Percentiles rank a stretch among this genome's conserved stretches.
These are phyloP conservation scores for Ceyx melanurus DNA, from an alignment of 2,113 vertebrate species.

Conservation along the genomic window DNA sequence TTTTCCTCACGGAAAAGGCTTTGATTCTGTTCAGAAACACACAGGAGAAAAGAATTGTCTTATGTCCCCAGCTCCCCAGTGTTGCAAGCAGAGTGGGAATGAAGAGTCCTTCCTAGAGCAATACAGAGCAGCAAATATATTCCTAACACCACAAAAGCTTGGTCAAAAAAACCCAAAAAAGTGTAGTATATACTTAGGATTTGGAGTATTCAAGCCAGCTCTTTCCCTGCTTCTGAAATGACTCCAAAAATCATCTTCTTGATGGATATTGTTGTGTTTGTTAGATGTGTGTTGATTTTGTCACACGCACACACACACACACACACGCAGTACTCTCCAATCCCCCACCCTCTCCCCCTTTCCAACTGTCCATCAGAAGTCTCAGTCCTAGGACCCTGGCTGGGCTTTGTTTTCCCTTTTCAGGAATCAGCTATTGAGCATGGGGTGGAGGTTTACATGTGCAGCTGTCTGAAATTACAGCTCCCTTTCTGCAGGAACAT, in stretches of 20 bases:
- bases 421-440: neutral
- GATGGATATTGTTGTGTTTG: neutral
- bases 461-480: neutral
- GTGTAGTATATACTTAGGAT: neutral
- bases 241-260: neutral
- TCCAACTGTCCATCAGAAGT: neutral
- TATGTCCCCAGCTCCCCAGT: neutral
- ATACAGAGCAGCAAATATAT: neutral
- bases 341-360: neutral
- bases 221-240: neutral
- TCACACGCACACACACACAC: neutral
- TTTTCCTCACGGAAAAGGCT: slow-evolving; percentile 40
- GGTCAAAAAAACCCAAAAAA: neutral
- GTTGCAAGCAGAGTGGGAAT: neutral
- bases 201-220: neutral
- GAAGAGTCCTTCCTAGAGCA: neutral
- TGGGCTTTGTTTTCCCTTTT: neutral
- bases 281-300: neutral
- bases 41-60: neutral
- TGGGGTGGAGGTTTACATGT: neutral
- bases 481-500: neutral
- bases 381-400: neutral
- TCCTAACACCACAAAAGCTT: neutral
- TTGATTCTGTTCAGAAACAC: slow-evolving; percentile 9
- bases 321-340: too few relatives aligned